Evolutionary conservation across 2,797 vertebrate genomes (phyloP), one percentile per base, ranked within the genome.

Genomic region (Acipenser oxyrinchus): DNA sequence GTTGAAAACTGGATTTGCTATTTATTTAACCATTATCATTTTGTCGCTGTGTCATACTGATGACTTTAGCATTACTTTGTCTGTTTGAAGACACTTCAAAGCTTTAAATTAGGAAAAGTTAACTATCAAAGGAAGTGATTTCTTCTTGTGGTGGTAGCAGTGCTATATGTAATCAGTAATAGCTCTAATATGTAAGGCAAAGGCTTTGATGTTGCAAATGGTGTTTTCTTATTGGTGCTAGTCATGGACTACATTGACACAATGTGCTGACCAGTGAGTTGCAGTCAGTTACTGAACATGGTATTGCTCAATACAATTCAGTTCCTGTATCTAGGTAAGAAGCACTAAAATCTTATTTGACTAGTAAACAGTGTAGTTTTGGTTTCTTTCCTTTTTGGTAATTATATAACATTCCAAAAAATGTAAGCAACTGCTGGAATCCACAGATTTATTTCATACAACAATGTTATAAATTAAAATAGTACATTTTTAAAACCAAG

Each of bases 31-130:
- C 73, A 74, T 73, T 73, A 72, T 74, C 74, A 73, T 73, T 74
- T 75, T 78, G 74, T 67, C 55, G 67, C 51, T 68, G 65, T 71
- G 69, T 74, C 50, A 68, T 53, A 71, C 70, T 66, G 71, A 72
- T 70, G 53, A 51, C 58, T 2, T 23, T 23, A 23, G 23, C 23
- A 51, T 72, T 67, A 60, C 71, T 18, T 66, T 70, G 66, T 75
- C 74, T 73, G 73, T 70, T 23, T 23, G 23, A 23, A 23, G 78
- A 83, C 78, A 75, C 84, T 79, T 65, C 74, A 68, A 68, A 74
- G 77, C 71, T 76, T 80, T 77, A 76, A 76, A 79, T 77, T 71
- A 78, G 83, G 73, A 63, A 79, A 69, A 48, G 72, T 60, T 51
- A 70, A 64, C 73, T 81, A 78, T 80, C 78, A 75, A 69, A 62